Conservation (phyloP, 1,140 invertebrate species). For the Drosophila ambigua region DNA sequence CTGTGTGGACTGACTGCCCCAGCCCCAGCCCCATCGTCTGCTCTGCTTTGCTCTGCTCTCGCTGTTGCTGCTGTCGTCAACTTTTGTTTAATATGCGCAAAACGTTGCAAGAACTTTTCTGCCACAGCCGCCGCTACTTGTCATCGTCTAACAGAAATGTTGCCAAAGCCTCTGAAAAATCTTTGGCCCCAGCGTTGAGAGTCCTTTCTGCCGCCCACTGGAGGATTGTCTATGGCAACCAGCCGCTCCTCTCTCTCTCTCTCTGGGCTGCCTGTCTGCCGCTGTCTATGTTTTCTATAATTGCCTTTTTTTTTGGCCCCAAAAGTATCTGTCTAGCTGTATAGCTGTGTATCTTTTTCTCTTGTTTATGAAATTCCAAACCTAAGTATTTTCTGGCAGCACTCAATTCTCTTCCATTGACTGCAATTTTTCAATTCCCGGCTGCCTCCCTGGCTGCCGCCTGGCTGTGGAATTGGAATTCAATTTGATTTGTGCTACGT, state of each 20-base stretch:
- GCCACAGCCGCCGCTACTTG: constrained; percentile 41
- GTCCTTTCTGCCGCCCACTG: constrained; percentile 20
- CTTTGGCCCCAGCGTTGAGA: constrained; percentile 38
- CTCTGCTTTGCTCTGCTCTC: background rate
- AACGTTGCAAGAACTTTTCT: constrained; percentile 78
- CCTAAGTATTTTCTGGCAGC: constrained; percentile 24
- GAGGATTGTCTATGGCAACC: constrained; percentile 71
- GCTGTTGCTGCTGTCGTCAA: constrained; percentile 44
- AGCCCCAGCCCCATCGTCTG: constrained; percentile 12
- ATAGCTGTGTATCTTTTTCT: constrained; percentile 18
- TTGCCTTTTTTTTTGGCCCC: constrained; percentile 55
- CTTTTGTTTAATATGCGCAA: constrained; percentile 81
- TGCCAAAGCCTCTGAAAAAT: constrained; percentile 25
- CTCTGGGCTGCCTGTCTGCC: constrained; percentile 42
- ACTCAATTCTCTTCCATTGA: constrained; percentile 31
- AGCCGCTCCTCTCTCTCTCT: constrained; percentile 62
- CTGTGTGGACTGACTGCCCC: constrained; percentile 24
- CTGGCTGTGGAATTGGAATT: constrained; percentile 20
- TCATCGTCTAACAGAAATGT: constrained; percentile 38
- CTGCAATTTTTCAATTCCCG: constrained; percentile 31
- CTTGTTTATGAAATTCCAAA: constrained; percentile 20
- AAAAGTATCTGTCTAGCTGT: constrained; percentile 53
- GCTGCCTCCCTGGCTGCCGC: background rate
- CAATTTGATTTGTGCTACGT: constrained; percentile 13
- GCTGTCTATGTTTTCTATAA: constrained; percentile 74